Conservation (phyloP, 1,140 invertebrate genomes). For the Ostrea denselamellosa region DNA sequence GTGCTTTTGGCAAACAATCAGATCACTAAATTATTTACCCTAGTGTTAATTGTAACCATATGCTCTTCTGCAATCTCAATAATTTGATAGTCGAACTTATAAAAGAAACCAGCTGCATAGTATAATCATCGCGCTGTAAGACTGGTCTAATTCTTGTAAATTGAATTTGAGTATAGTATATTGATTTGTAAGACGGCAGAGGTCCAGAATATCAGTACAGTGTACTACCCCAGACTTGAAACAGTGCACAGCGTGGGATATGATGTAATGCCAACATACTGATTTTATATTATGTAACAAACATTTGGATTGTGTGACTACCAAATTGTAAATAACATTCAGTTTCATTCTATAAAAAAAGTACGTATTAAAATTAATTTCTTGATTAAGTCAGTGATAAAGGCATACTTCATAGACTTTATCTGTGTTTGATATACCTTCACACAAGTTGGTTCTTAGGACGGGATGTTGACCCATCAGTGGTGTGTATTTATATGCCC, state of each 20-base stretch:
- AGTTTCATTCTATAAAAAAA: background rate
- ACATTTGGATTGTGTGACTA: background rate
- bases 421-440: too few species aligned
- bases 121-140: too few species aligned
- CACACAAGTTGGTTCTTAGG: too few species aligned
- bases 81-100: background rate
- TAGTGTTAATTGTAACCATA: constrained; percentile 1
- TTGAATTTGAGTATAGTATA: background rate
- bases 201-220: background rate
- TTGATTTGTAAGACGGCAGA: background rate
- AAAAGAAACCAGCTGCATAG: too few species aligned
- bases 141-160: too few species aligned
- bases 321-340: background rate
- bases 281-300: constrained; percentile 8
- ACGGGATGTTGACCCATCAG: too few species aligned
- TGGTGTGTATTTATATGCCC: too few species aligned
- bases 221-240: background rate
- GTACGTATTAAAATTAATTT: too few species aligned
- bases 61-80: background rate
- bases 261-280: background rate
- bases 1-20: constrained; percentile 16
- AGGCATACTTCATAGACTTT: too few species aligned
- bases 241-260: too few species aligned
- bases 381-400: too few species aligned
- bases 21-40: background rate